Percentiles rank a stretch among this genome's conserved stretches.
phyloP scores from a whole-genome alignment of 2,888 invertebrate genomes.

The Polydrusus cervinus region DNA sequence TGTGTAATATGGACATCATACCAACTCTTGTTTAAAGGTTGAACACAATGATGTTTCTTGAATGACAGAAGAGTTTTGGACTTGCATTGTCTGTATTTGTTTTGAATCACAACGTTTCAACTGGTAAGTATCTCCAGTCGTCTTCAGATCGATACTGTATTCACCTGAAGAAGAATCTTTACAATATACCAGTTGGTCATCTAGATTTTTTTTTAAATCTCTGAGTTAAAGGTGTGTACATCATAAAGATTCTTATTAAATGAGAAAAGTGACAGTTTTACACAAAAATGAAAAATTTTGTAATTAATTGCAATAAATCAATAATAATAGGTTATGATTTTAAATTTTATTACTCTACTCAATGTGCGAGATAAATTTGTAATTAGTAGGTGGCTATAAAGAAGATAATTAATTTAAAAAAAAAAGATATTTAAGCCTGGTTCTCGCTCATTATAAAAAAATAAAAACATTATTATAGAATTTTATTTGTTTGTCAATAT shows the following conservation, averaged over 20 bases:
- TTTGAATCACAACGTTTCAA: too few relatives aligned
- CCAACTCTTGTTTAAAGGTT: too few relatives aligned
- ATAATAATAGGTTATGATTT: not conserved
- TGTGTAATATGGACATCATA: too few relatives aligned
- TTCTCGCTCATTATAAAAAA: conserved; percentile 3
- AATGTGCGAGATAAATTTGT: not conserved
- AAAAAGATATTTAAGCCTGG: not conserved
- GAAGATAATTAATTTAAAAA: not conserved
- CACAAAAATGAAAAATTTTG: not conserved
- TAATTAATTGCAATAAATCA: not conserved
- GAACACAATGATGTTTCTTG: too few relatives aligned
- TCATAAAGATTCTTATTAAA: conserved; percentile 12
- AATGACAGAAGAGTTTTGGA: too few relatives aligned
- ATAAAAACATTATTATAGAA: conserved; percentile 8
- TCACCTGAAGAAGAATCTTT: too few relatives aligned
- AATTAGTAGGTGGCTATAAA: not conserved
- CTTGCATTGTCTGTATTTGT: too few relatives aligned
- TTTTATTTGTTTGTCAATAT: conserved; percentile 19
- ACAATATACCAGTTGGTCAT: conserved; percentile 6
- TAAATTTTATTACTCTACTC: not conserved
- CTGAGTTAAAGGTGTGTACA: not conserved
- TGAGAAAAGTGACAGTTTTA: conserved; percentile 8
- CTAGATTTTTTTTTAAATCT: too few relatives aligned
- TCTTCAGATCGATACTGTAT: too few relatives aligned
- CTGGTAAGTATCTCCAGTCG: too few relatives aligned